A percentile compares a stretch with the other conserved stretches of the same genome.
Conservation (phyloP, 2,113 vertebrate genomes). For the Bubo blakistoni region DNA sequence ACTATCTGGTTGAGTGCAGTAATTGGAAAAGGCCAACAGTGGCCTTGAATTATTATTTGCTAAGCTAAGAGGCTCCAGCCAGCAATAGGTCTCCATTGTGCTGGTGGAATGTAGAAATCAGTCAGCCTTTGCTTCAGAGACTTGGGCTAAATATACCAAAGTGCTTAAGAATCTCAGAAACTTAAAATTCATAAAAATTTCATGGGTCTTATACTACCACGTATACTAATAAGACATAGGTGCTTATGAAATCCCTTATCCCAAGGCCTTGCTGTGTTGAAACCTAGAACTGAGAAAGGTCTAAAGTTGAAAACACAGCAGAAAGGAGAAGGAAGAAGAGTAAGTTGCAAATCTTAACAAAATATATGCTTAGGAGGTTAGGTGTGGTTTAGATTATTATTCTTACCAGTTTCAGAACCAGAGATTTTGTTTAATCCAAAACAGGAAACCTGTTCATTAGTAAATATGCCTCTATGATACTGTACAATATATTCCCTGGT, state of each 20-base stretch:
- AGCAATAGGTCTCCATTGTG: background rate
- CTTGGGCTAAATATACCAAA: background rate
- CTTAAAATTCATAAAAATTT: background rate
- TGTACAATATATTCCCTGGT: background rate
- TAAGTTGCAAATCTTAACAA: background rate
- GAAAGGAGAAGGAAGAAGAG: background rate
- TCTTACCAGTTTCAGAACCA: background rate
- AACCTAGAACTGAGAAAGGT: background rate
- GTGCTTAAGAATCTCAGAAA: background rate
- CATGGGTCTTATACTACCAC: background rate
- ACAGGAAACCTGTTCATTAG: background rate
- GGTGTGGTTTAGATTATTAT: background rate
- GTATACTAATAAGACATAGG: background rate
- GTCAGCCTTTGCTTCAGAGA: background rate
- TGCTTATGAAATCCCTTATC: background rate
- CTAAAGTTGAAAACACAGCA: background rate
- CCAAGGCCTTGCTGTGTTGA: background rate
- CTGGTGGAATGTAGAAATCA: background rate
- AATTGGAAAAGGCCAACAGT: conserved; percentile 24
- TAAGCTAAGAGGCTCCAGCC: conserved; percentile 17
- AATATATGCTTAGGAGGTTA: background rate
- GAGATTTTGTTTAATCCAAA: background rate
- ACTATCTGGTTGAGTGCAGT: background rate
- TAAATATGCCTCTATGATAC: background rate
- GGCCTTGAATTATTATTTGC: conserved; percentile 28